phyloP scores from a whole-genome alignment of 1,140 invertebrate genomes.

The Batillaria attramentaria region DNA sequence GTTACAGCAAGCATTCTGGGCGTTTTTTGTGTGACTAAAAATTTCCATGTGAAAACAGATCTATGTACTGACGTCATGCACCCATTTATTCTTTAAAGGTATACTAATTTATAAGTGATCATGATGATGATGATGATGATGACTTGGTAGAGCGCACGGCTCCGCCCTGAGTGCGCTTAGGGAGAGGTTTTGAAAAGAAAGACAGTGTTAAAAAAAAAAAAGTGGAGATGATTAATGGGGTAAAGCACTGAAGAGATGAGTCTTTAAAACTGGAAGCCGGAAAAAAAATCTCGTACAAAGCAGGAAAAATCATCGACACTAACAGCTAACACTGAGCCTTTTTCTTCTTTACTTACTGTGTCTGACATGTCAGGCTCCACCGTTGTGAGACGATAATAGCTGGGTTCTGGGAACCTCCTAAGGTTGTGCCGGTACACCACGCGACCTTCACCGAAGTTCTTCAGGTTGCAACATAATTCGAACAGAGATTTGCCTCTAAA shows the following conservation, averaged over 20 bases:
- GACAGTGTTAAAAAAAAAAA: not conserved
- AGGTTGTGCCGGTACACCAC: conserved; percentile 52
- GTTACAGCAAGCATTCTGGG: too few relatives aligned
- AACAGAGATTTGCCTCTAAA: conserved; percentile 59
- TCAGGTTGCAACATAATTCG: conserved; percentile 55
- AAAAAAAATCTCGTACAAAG: too few relatives aligned
- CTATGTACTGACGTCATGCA: not conserved
- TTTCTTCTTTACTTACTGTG: not conserved
- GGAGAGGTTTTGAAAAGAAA: not conserved
- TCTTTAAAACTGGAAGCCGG: too few relatives aligned
- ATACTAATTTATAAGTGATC: not conserved
- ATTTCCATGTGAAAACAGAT: not conserved
- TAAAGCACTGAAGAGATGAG: too few relatives aligned
- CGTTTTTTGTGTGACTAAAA: not conserved
- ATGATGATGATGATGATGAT: not conserved
- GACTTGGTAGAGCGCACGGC: not conserved
- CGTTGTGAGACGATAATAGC: conserved; percentile 51
- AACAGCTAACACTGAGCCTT: not conserved
- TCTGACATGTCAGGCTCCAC: not conserved
- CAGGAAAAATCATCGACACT: too few relatives aligned
- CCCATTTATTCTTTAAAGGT: not conserved
- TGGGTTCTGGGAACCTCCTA: conserved; percentile 55
- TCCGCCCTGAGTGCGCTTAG: not conserved
- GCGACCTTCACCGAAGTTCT: conserved; percentile 57
- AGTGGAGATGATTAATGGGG: too few relatives aligned